Evolutionary conservation across 2,797 vertebrate genomes (phyloP), one percentile per base, ranked within the genome.

Genomic region (Chromis chromis): DNA sequence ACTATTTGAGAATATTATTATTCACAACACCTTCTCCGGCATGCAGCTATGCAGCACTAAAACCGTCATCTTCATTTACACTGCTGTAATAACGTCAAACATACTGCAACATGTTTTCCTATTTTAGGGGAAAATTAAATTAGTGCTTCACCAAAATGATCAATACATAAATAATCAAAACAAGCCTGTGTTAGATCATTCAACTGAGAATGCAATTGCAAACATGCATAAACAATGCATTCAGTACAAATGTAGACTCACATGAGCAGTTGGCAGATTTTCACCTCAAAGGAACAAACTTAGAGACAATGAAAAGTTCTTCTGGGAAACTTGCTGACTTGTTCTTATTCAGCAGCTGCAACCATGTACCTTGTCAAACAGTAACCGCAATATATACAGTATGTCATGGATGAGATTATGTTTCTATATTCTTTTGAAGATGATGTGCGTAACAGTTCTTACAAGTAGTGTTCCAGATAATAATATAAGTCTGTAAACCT

Each of bases 271-370:
- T 60, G 19, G 36, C 13, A 61, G 49, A 56, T 46, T 19, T 46
- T 46, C 17, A 86, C 64, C 36, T 78, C n/a, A 62, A 33, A 66
- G 53, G 59, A 72, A 57, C 39, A 66, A 78, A 75, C 63, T 64
- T 42, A 4, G 19, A 79, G 31, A 44, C 50, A 71, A 71, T 55
- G 25, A 72, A 83, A 79, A 70, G 42, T 70, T 74, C n/a, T 31
- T 39, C 22, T 0, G 27, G 24, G n/a, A 63, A 76, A 60, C 22
- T 46, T 4, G 27, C 61, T 69, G 44, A 48, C 28, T 75, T 59
- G 53, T 66, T 79, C 67, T 4, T 33, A 63, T 80, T 76, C 33
- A 71, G 33, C 55, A 58, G 27, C 60, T 73, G 53, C 46, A 22
- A 36, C 42, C 7, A 9, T 14, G 16, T 19, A 44, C 42, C 19